Conservation (phyloP, 2,888 invertebrate genomes). For the Shargacucullia verbasci region DNA sequence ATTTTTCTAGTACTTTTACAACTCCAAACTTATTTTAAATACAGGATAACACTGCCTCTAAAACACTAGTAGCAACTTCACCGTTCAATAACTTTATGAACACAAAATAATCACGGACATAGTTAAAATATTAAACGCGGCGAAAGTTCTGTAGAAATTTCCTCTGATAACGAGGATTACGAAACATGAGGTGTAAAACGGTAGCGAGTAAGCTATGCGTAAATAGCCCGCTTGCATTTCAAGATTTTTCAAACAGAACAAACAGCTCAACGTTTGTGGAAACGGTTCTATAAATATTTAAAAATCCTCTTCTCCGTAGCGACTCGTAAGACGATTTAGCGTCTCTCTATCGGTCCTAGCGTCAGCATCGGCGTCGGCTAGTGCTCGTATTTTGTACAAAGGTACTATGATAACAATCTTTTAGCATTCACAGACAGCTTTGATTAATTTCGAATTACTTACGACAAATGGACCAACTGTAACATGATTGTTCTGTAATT, state of each 20-base stretch:
- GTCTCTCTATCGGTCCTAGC: slow-evolving; percentile 40
- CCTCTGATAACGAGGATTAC: slow-evolving; percentile 12
- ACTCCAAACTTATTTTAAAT: neutral
- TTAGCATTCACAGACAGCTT: slow-evolving; percentile 21
- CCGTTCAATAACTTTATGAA: no score
- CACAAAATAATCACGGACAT: neutral
- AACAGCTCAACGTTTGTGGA: slow-evolving; percentile 63
- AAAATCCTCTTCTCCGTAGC: slow-evolving; percentile 58
- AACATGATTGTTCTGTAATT: no score
- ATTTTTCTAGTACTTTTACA: slow-evolving; percentile 55
- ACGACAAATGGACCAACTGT: no score
- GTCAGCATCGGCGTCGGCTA: slow-evolving; percentile 7
- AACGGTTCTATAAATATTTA: slow-evolving; percentile 71
- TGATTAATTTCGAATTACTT: slow-evolving; percentile 4
- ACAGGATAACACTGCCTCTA: no score
- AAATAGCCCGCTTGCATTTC: slow-evolving; percentile 47
- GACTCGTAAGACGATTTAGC: slow-evolving; percentile 64
- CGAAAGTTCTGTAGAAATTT: slow-evolving; percentile 5
- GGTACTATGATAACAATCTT: slow-evolving; percentile 22
- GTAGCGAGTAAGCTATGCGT: slow-evolving; percentile 22
- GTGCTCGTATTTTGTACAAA: slow-evolving; percentile 19
- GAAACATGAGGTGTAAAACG: slow-evolving; percentile 27
- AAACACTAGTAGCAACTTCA: no score
- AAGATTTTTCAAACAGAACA: slow-evolving; percentile 64
- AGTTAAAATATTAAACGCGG: slow-evolving; percentile 12